phyloP scores from a whole-genome alignment of 2,113 vertebrate genomes.

The Anoplopoma fimbria region DNA sequence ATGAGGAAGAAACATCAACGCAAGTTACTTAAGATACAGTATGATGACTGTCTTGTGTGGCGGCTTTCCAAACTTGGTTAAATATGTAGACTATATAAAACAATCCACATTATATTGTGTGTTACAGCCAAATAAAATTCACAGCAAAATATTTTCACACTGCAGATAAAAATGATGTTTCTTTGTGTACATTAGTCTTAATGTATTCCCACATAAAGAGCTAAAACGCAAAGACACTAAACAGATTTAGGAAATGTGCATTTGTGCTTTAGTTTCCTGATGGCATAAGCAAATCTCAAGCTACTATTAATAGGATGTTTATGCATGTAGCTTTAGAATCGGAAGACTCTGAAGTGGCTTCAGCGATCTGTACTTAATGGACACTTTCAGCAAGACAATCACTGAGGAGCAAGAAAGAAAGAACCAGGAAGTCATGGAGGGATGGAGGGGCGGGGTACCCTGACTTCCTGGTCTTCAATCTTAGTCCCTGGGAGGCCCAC shows the following conservation, averaged over 20 bases:
- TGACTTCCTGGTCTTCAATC: slow-evolving; percentile 91
- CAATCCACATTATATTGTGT: neutral
- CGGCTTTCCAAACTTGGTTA: slow-evolving; percentile 50
- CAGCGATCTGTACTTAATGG: neutral
- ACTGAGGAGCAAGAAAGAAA: neutral
- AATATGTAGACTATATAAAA: slow-evolving; percentile 32
- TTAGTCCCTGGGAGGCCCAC: slow-evolving; percentile 99
- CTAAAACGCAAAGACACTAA: neutral
- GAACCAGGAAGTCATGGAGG: slow-evolving; percentile 27
- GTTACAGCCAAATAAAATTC: slow-evolving; percentile 38
- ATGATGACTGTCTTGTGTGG: slow-evolving; percentile 39
- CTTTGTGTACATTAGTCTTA: neutral
- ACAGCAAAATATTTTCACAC: slow-evolving; percentile 13
- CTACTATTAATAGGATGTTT: neutral
- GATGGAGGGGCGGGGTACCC: slow-evolving; percentile 67
- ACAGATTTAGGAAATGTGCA: slow-evolving; percentile 11
- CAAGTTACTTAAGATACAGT: no score
- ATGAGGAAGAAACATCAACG: no score
- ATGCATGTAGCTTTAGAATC: slow-evolving; percentile 11
- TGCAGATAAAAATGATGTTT: slow-evolving; percentile 3
- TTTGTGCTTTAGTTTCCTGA: neutral
- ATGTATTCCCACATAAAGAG: slow-evolving; percentile 4
- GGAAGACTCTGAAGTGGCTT: neutral
- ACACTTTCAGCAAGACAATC: neutral
- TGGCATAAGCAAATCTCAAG: slow-evolving; percentile 1